Evolutionary conservation across 1,140 invertebrate genomes (phyloP).

Genomic region (Drosophila virilis): DNA sequence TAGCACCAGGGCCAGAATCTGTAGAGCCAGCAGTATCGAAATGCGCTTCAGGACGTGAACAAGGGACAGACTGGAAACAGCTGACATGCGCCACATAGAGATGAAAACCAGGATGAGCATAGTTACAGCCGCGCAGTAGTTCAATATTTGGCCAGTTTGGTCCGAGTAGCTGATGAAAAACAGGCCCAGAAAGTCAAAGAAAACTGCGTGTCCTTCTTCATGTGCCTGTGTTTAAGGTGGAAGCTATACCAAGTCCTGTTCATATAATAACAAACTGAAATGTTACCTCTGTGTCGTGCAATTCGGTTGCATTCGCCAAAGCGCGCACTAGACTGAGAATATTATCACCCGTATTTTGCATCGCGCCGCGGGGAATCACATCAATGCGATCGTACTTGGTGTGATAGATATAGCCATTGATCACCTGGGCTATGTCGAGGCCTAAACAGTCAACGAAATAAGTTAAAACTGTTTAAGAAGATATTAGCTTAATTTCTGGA

Average conservation of each 20-base stretch:
- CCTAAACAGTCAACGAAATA: constrained; percentile 19
- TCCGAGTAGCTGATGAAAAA: constrained; percentile 88
- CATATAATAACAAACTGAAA: neutral
- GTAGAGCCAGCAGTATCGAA: constrained; percentile 50
- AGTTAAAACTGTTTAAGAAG: neutral
- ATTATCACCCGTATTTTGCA: constrained; percentile 93
- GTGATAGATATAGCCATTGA: constrained; percentile 96
- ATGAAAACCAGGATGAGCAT: constrained; percentile 80
- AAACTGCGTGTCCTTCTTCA: constrained; percentile 87
- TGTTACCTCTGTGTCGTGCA: constrained; percentile 84
- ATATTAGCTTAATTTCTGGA: no score
- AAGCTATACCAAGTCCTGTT: neutral
- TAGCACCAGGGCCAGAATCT: constrained; percentile 70
- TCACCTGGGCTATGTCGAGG: constrained; percentile 95
- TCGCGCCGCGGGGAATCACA: constrained; percentile 90
- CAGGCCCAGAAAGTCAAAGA: constrained; percentile 91
- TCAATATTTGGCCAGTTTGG: constrained; percentile 85
- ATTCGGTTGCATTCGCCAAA: constrained; percentile 87
- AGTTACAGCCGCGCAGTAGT: constrained; percentile 85
- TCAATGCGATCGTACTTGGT: constrained; percentile 92
- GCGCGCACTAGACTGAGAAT: constrained; percentile 88
- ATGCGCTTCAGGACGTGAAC: constrained; percentile 49
- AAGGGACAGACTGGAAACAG: constrained; percentile 30
- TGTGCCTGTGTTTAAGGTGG: constrained; percentile 86
- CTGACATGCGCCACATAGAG: constrained; percentile 66